Evolutionary conservation across 1,140 invertebrate genomes (phyloP).

Genomic region (Meteorus sp.): DNA sequence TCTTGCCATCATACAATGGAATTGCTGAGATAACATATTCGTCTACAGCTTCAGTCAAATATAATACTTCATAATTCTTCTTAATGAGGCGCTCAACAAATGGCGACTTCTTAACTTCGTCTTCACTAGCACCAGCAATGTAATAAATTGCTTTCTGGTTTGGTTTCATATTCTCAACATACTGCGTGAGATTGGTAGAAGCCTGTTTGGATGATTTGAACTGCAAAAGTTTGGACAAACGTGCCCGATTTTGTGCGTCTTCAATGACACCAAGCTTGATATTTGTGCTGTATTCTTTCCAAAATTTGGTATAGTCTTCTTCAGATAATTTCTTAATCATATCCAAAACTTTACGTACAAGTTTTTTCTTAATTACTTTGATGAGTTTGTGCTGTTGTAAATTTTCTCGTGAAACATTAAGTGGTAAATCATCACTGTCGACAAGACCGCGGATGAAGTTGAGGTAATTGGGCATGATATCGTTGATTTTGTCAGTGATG

Average conservation of each 20-base stretch:
- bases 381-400: conserved; percentile 99
- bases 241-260: conserved; percentile 93
- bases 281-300: conserved; percentile 99
- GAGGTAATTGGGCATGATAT: conserved; percentile 99
- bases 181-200: conserved; percentile 82
- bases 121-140: conserved; percentile 85
- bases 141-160: conserved; percentile 97
- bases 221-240: conserved; percentile 90
- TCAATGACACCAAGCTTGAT: conserved; percentile 98
- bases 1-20: conserved; percentile 99
- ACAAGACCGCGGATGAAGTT: conserved; percentile 95
- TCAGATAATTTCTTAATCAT: conserved; percentile 97
- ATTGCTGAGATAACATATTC: conserved; percentile 96
- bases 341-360: conserved; percentile 94
- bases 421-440: conserved; percentile 98
- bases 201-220: conserved; percentile 84
- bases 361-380: conserved; percentile 98
- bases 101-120: conserved; percentile 91
- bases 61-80: conserved; percentile 96
- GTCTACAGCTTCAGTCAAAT: conserved; percentile 95
- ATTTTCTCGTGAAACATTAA: conserved; percentile 98
- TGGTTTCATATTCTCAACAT: conserved; percentile 95
- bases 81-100: conserved; percentile 93
- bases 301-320: conserved; percentile 92
- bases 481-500: conserved; percentile 99